Conservation (phyloP, 2,888 invertebrate genomes). For the Vesta saturnalis region DNA sequence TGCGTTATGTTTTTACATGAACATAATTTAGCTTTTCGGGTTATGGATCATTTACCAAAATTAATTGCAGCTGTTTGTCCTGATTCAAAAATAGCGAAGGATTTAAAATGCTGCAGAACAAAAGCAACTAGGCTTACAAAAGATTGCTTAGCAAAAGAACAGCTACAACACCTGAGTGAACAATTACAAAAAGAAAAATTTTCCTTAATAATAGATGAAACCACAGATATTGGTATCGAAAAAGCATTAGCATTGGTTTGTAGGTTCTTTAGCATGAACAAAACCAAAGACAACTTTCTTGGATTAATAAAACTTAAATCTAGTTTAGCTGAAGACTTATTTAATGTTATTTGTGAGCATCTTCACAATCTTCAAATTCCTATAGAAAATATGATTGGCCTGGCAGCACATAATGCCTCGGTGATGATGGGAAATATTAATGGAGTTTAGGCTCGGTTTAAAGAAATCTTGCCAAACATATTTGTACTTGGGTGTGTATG, state of each 20-base stretch:
- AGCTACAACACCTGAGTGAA: not conserved
- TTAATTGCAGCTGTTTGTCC: not conserved
- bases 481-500: slow-evolving; percentile 49
- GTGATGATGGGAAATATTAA: slow-evolving; percentile 48
- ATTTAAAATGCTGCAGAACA: slow-evolving; percentile 5
- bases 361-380: slow-evolving; percentile 21
- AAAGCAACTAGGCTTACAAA: slow-evolving; percentile 2
- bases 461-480: slow-evolving; percentile 40
- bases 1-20: not conserved
- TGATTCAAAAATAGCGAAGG: slow-evolving; percentile 1
- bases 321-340: not conserved
- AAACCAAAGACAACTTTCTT: not conserved
- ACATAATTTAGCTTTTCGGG: slow-evolving; percentile 5
- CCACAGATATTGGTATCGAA: not conserved
- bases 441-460: slow-evolving; percentile 42
- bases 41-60: slow-evolving; percentile 5
- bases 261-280: not conserved
- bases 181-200: not conserved
- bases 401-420: slow-evolving; percentile 48
- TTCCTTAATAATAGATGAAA: not conserved
- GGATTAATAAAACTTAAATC: not conserved
- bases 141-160: slow-evolving; percentile 5
- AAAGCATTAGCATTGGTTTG: not conserved
- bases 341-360: slow-evolving; percentile 1
- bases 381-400: slow-evolving; percentile 45